Percentiles rank a stretch among this genome's conserved stretches.
phyloP scores from a whole-genome alignment of 2,113 vertebrate species.

The Leptodactylus fuscus region DNA sequence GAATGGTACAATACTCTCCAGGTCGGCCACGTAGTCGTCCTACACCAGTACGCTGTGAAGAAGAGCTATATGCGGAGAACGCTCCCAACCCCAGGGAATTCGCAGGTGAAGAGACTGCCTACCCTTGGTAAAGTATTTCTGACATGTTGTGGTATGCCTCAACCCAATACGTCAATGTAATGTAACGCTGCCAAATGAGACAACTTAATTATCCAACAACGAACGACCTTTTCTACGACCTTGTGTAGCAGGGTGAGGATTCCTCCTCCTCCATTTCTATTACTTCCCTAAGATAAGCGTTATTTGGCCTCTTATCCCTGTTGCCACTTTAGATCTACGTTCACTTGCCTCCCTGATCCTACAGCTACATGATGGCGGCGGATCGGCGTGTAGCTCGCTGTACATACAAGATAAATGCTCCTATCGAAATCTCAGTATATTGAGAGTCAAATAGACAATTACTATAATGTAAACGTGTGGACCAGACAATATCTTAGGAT shows the following conservation, averaged over 20 bases:
- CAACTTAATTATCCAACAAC: background rate
- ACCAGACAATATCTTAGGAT: no score
- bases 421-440: no score
- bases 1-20: conserved; percentile 87
- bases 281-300: background rate
- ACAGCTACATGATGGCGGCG: no score
- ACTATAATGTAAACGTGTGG: no score
- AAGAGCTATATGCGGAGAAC: conserved; percentile 81
- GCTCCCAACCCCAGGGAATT: conserved; percentile 78
- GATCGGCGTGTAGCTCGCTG: no score
- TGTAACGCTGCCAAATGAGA: background rate
- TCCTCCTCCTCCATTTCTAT: background rate
- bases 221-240: background rate
- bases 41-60: conserved; percentile 85
- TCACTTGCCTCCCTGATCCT: no score
- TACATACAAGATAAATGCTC: no score
- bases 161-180: background rate
- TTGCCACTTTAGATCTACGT: no score
- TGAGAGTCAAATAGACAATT: no score
- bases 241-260: background rate
- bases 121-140: conserved; percentile 81
- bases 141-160: conserved; percentile 18
- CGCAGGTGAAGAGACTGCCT: conserved; percentile 79
- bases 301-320: no score
- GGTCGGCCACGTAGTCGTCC: conserved; percentile 83